Conservation (phyloP, 1,140 invertebrate species). For the Proales similis region DNA sequence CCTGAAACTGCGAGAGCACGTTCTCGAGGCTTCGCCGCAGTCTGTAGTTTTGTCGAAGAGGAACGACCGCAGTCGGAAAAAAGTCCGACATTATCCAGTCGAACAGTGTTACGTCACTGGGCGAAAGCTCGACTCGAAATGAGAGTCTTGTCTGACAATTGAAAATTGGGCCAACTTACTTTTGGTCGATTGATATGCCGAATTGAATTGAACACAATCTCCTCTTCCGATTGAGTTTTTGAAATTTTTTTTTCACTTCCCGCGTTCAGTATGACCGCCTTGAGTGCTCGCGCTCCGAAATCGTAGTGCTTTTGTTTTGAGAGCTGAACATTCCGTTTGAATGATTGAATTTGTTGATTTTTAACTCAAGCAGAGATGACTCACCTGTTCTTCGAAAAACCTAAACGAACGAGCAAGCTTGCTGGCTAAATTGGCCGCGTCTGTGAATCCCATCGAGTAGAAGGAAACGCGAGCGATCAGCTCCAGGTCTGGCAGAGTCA, state of each 20-base stretch:
- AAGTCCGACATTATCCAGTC: constrained; percentile 16
- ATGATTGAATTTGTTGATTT: no score
- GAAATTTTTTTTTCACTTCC: constrained; percentile 61
- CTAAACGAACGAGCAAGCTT: constrained; percentile 12
- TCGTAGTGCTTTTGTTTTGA: constrained; percentile 70
- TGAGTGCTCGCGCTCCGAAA: constrained; percentile 75
- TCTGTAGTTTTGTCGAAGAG: constrained; percentile 55
- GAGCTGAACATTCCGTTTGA: no score
- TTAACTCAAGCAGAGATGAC: no score
- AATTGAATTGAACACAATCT: constrained; percentile 48
- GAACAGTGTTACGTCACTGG: constrained; percentile 16
- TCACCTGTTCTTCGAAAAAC: constrained; percentile 21
- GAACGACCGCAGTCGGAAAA: constrained; percentile 39
- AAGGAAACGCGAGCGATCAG: constrained; percentile 52
- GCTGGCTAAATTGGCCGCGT: constrained; percentile 42
- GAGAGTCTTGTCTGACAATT: not conserved
- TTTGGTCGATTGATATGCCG: constrained; percentile 96
- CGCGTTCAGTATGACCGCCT: constrained; percentile 45
- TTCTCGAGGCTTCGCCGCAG: no score
- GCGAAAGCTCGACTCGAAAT: constrained; percentile 10
- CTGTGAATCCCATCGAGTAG: constrained; percentile 54
- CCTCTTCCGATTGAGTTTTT: constrained; percentile 56
- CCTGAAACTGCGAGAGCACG: no score
- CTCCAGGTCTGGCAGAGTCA: constrained; percentile 77
- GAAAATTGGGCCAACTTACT: no score